phyloP scores from a whole-genome alignment of 2,888 invertebrate species.

The Zhuqinia jingwanae region DNA sequence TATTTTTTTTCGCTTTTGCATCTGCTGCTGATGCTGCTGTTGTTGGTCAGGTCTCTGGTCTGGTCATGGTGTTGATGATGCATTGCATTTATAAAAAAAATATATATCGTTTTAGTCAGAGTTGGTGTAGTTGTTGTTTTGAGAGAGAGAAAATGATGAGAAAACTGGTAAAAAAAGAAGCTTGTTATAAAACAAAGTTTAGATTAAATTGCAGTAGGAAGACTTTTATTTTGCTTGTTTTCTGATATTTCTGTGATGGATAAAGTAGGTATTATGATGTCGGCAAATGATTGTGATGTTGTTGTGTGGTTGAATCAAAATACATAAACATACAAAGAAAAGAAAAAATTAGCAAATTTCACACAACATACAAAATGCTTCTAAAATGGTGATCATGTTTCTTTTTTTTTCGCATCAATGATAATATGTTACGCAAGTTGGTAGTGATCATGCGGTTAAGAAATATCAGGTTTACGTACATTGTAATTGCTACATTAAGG shows the following conservation, averaged over 20 bases:
- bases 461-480: no score
- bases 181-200: background rate
- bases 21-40: background rate
- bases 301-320: background rate
- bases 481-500: constrained; percentile 61
- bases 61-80: constrained; percentile 19
- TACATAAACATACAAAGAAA: background rate
- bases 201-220: constrained; percentile 17
- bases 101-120: background rate
- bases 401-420: no score
- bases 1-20: background rate
- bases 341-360: constrained; percentile 62
- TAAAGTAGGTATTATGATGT: background rate
- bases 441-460: no score
- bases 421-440: no score
- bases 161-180: constrained; percentile 36
- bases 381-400: background rate
- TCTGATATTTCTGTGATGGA: background rate
- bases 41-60: no score
- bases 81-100: no score
- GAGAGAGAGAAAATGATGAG: no score
- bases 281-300: background rate
- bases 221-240: constrained; percentile 12
- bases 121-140: no score
- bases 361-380: constrained; percentile 54